Evolutionary conservation across 2,797 vertebrate species (phyloP), one percentile per base, ranked within the genome.

Genomic region (Fistularia tabacaria): DNA sequence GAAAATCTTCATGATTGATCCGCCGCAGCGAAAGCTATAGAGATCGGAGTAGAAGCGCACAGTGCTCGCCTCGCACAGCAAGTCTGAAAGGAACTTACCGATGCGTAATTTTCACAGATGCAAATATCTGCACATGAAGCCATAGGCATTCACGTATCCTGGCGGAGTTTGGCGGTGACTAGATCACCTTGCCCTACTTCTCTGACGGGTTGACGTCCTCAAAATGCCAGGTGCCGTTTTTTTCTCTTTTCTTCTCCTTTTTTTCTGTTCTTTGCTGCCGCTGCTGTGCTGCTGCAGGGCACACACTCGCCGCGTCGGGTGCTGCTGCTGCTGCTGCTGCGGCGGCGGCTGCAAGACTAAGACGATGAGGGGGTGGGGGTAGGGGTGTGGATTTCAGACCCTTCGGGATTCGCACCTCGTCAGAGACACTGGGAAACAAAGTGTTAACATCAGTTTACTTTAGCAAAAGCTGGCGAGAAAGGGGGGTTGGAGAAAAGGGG

Each of bases 61-160:
- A 50, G 65, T 57, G 4, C 9, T 38, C 51, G 43, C n/a, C n/a
- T n/a, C n/a, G n/a, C n/a, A n/a, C n/a, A n/a, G n/a, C n/a, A n/a
- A n/a, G n/a, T 51, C 38, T 14, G 70, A 61, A 42, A 55, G 65
- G 36, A 85, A 87, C 85, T 89, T 80, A 89, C 85, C 72, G 74
- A 81, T 66, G 65, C 70, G 65, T 69, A 69, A 83, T 74, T 55
- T 59, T 56, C 74, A 64, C 38, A 53, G 59, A 63, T 55, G 66
- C 51, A 64, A 57, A 81, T 59, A 3, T 81, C 57, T 54, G 25
- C 64, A 64, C 64, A 46, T 25, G 64, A 40, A 73, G 73, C 73
- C 79, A 76, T 80, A 54, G 53, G 67, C 60, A 67, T 71, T 50
- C 59, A 55, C 44, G 49, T 46, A 44, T 50, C 48, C 42, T 39